A percentile compares a stretch with the other conserved stretches of the same genome.
Conservation (phyloP, 2,888 invertebrate genomes). For the Subacronicta megacephala region DNA sequence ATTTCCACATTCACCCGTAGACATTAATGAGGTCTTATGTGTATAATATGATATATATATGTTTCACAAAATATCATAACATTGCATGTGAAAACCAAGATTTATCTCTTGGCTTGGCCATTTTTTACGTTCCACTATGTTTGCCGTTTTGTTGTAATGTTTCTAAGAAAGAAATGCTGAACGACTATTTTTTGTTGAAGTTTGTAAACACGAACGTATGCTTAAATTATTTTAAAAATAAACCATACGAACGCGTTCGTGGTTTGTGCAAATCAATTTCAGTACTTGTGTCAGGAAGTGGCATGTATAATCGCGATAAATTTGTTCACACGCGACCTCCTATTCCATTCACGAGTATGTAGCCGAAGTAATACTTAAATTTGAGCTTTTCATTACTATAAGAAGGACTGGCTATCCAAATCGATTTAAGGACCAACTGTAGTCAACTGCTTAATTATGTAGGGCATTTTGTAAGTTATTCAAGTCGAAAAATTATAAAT, state of each 20-base stretch:
- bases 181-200: conserved; percentile 28
- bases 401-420: not conserved
- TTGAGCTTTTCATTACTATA: conserved; percentile 17
- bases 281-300: conserved; percentile 35
- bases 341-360: conserved; percentile 21
- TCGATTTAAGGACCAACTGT: too few species aligned
- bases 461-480: too few species aligned
- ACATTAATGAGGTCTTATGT: not conserved
- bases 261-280: conserved; percentile 40
- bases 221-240: conserved; percentile 42
- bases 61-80: conserved; percentile 16
- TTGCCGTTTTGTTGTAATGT: conserved; percentile 19
- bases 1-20: conserved; percentile 8
- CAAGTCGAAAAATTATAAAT: too few species aligned
- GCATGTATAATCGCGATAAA: conserved; percentile 39
- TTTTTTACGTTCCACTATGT: conserved; percentile 26
- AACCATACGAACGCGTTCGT: conserved; percentile 26
- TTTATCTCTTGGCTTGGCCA: conserved; percentile 19
- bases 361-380: conserved; percentile 14
- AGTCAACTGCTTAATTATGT: too few species aligned
- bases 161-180: conserved; percentile 34
- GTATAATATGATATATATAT: not conserved
- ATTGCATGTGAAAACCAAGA: conserved; percentile 26
- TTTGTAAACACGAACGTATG: conserved; percentile 29
- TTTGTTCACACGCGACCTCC: conserved; percentile 45